These are phyloP conservation scores for Lymantria monacha DNA, from an alignment of 2,888 invertebrate species.

Conservation along the genomic window DNA sequence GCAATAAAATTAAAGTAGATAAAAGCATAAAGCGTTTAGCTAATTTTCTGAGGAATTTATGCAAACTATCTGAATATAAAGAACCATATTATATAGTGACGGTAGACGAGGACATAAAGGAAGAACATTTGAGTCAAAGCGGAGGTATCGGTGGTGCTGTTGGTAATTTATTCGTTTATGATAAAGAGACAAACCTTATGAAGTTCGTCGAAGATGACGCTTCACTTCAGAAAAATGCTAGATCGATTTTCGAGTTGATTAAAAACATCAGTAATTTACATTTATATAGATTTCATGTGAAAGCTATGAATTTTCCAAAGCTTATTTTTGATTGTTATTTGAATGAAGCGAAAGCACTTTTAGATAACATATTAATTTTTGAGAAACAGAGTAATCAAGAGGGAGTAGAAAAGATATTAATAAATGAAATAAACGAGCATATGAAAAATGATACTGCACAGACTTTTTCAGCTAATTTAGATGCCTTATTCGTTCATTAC, in stretches of 20 bases:
- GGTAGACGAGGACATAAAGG: constrained; percentile 13
- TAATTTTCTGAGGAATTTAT: constrained; percentile 2
- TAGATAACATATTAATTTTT: constrained; percentile 18
- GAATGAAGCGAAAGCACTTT: constrained; percentile 10
- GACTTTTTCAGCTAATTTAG: constrained; percentile 2
- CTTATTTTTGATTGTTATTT: constrained; percentile 7
- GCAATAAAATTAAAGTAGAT: constrained; percentile 3
- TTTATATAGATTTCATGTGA: constrained; percentile 11
- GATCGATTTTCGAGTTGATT: constrained; percentile 3
- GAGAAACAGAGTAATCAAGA: constrained; percentile 18
- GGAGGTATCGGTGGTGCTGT: constrained; percentile 17
- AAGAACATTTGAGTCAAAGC: constrained; percentile 6
- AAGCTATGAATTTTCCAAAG: constrained; percentile 19
- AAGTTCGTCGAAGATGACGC: constrained; percentile 9
- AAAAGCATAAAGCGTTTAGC: constrained; percentile 7
- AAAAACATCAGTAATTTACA: constrained; percentile 8
- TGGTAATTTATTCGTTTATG: constrained; percentile 18
- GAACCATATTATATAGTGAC: constrained; percentile 3
- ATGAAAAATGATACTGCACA: not conserved
- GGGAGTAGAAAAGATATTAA: constrained; percentile 10
- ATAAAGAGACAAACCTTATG: constrained; percentile 9
- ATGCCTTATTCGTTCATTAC: constrained; percentile 16
- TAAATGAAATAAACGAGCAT: constrained; percentile 10
- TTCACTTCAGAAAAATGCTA: constrained; percentile 7
- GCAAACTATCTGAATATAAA: not conserved